Conservation (phyloP, 2,888 invertebrate genomes). For the Agrotis puta region DNA sequence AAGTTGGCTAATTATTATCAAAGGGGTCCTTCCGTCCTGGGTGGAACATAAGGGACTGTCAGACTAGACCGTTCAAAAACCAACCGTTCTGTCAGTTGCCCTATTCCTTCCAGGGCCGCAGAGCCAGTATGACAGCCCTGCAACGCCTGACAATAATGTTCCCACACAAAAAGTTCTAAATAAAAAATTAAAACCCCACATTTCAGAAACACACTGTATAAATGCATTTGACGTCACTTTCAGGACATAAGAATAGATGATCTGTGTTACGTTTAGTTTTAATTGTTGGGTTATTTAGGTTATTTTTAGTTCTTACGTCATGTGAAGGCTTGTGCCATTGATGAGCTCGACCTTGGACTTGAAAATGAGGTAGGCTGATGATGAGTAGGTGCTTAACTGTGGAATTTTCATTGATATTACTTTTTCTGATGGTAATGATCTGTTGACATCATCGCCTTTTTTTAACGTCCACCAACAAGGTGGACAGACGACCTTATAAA, state of each 20-base stretch:
- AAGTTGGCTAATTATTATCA: too few relatives aligned
- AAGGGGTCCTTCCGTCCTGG: too few relatives aligned
- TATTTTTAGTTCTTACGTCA: constrained; percentile 28
- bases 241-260: constrained; percentile 15
- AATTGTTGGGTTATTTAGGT: constrained; percentile 19
- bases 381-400: background rate
- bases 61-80: too few relatives aligned
- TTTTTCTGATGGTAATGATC: background rate
- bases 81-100: too few relatives aligned
- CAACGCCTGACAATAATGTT: too few relatives aligned
- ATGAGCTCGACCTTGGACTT: constrained; percentile 1
- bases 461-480: too few relatives aligned
- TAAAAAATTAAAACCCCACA: too few relatives aligned
- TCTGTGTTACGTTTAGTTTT: constrained; percentile 14
- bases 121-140: too few relatives aligned
- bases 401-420: background rate
- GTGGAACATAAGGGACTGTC: too few relatives aligned
- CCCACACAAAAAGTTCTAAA: too few relatives aligned
- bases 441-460: background rate
- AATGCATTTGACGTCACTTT: constrained; percentile 36
- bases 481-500: too few relatives aligned
- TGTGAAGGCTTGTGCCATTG: background rate
- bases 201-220: background rate
- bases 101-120: too few relatives aligned
- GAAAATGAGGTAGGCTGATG: background rate